Conservation (phyloP, 2,797 vertebrate genomes). For the Uromys caudimaculatus region DNA sequence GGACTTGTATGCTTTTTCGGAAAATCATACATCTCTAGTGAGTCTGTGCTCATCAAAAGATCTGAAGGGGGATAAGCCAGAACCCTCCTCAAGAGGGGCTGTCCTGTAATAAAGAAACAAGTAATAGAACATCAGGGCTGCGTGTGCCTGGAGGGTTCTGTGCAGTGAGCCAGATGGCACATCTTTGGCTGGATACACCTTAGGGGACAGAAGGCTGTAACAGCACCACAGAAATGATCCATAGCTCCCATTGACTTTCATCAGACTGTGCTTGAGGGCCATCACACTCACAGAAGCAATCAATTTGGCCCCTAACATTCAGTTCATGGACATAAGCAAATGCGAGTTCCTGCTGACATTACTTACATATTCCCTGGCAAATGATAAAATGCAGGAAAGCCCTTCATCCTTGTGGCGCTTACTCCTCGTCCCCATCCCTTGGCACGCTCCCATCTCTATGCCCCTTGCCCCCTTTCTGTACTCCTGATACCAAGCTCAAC, state of each 20-base stretch:
- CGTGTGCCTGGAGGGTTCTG: not conserved
- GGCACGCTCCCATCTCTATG: not conserved
- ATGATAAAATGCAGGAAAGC: not conserved
- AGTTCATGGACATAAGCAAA: slow-evolving; percentile 18
- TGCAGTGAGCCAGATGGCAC: not conserved
- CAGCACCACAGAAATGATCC: slow-evolving; percentile 8
- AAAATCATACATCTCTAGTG: not conserved
- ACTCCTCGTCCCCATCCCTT: not conserved
- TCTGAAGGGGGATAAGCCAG: not conserved
- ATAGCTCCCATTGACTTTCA: not conserved
- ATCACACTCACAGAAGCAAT: slow-evolving; percentile 33
- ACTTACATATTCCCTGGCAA: slow-evolving; percentile 45
- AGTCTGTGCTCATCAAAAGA: not conserved
- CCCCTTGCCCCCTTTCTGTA: not conserved
- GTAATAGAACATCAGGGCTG: not conserved
- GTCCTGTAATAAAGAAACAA: not conserved
- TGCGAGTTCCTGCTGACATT: not conserved
- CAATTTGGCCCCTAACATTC: not conserved
- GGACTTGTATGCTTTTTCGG: not conserved
- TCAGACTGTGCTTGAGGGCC: not conserved
- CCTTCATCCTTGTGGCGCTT: not conserved
- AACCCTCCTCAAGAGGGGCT: not conserved
- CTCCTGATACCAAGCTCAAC: not conserved
- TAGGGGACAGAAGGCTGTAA: not conserved
- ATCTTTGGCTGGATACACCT: not conserved